Conservation (phyloP, 2,113 vertebrate genomes). For the Aspidoscelis tigris region DNA sequence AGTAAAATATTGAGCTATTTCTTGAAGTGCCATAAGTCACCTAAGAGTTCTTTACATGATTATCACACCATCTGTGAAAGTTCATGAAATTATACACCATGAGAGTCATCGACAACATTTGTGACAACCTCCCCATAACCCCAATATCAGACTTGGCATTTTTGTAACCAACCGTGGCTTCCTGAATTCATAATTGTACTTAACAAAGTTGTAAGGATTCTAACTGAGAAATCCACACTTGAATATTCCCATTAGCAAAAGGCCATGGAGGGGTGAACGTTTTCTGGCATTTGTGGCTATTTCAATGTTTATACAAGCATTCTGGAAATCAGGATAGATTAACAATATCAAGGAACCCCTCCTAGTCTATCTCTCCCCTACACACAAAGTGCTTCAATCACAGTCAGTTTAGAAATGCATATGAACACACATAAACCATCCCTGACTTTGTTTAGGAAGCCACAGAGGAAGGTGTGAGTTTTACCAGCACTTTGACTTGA, state of each 20-base stretch:
- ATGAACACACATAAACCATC: too few relatives aligned
- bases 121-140: neutral
- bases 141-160: neutral
- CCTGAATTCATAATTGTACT: fast-evolving
- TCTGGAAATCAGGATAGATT: too few relatives aligned
- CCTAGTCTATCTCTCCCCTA: too few relatives aligned
- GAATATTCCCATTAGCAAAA: neutral
- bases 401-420: too few relatives aligned
- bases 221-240: too few relatives aligned
- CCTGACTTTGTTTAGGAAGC: too few relatives aligned
- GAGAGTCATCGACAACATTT: fast-evolving
- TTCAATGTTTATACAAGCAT: too few relatives aligned
- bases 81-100: neutral
- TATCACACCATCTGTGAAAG: neutral
- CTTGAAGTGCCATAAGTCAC: neutral
- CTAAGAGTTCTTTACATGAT: conserved; percentile 1
- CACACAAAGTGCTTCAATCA: too few relatives aligned
- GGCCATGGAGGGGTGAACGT: neutral
- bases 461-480: too few relatives aligned
- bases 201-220: neutral
- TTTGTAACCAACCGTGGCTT: neutral
- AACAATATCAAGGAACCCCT: too few relatives aligned
- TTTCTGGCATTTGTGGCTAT: neutral
- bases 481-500: too few relatives aligned
- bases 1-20: neutral